Conservation (phyloP, 2,888 invertebrate species). For the Diarsia dahlii region DNA sequence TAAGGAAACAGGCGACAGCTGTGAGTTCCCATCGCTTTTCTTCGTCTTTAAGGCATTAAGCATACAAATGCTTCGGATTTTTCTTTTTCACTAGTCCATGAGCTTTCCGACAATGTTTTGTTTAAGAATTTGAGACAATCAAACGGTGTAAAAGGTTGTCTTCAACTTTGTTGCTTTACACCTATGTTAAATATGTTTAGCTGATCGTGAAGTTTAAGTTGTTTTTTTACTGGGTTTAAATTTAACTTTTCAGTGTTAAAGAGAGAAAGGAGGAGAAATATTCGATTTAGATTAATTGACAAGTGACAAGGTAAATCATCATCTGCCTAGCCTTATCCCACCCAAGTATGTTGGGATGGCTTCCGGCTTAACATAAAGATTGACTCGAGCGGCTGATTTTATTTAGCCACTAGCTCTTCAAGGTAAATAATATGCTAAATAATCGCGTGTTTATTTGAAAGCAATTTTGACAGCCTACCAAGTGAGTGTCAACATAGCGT, state of each 20-base stretch:
- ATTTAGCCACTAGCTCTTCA: too few species aligned
- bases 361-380: too few species aligned
- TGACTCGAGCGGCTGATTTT: too few species aligned
- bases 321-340: too few species aligned
- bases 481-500: slow-evolving; percentile 19
- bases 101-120: slow-evolving; percentile 38
- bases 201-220: slow-evolving; percentile 5
- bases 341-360: too few species aligned
- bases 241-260: background rate
- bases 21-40: slow-evolving; percentile 50
- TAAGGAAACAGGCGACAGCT: slow-evolving; percentile 46
- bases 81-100: slow-evolving; percentile 11
- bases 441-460: background rate
- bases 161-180: slow-evolving; percentile 20
- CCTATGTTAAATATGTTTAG: slow-evolving; percentile 14
- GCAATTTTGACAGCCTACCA: background rate
- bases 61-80: slow-evolving; percentile 49
- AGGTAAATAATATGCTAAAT: background rate
- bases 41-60: slow-evolving; percentile 49
- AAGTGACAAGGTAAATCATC: too few species aligned
- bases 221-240: background rate
- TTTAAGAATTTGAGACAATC: slow-evolving; percentile 32
- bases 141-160: slow-evolving; percentile 34
- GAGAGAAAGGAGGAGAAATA: too few species aligned
- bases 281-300: background rate